phyloP scores from a whole-genome alignment of 2,113 vertebrate species.

The Corythoichthys haematopterus region DNA sequence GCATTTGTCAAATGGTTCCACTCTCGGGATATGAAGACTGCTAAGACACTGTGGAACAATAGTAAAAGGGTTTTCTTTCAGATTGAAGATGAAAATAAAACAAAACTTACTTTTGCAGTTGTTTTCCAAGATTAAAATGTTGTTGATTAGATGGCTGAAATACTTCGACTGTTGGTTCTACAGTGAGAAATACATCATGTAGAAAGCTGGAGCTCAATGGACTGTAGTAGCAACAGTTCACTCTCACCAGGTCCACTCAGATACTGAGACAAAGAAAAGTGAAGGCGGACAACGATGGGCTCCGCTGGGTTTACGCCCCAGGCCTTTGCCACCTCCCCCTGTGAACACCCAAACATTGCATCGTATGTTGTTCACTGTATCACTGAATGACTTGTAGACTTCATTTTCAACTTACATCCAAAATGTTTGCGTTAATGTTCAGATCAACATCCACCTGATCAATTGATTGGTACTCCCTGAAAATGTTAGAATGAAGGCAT shows the following conservation, averaged over 20 bases:
- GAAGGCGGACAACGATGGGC: conserved; percentile 82
- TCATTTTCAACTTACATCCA: conserved; percentile 77
- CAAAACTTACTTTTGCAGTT: conserved; percentile 84
- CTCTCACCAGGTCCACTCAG: conserved; percentile 87
- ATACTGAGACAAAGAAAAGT: conserved; percentile 88
- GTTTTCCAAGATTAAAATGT: conserved; percentile 82
- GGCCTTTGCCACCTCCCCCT: conserved; percentile 83
- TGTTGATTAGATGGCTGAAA: conserved; percentile 87
- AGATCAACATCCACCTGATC: conserved; percentile 88
- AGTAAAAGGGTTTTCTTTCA: not conserved
- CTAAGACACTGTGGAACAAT: conserved; percentile 75
- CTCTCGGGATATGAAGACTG: conserved; percentile 83
- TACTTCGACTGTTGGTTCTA: conserved; percentile 88
- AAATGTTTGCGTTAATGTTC: conserved; percentile 79
- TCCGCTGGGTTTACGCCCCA: conserved; percentile 86
- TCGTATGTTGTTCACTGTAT: not conserved
- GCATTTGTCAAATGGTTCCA: conserved; percentile 89
- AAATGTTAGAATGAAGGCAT: conserved; percentile 8
- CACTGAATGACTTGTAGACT: not conserved
- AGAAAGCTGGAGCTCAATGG: not conserved
- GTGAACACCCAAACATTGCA: conserved; percentile 13
- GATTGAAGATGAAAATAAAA: not conserved
- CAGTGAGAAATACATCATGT: conserved; percentile 12
- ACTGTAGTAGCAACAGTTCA: not conserved
- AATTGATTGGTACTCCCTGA: conserved; percentile 83